These are phyloP conservation scores for Liposcelis brunnea DNA, from an alignment of 2,888 invertebrate species.

Conservation along the genomic window DNA sequence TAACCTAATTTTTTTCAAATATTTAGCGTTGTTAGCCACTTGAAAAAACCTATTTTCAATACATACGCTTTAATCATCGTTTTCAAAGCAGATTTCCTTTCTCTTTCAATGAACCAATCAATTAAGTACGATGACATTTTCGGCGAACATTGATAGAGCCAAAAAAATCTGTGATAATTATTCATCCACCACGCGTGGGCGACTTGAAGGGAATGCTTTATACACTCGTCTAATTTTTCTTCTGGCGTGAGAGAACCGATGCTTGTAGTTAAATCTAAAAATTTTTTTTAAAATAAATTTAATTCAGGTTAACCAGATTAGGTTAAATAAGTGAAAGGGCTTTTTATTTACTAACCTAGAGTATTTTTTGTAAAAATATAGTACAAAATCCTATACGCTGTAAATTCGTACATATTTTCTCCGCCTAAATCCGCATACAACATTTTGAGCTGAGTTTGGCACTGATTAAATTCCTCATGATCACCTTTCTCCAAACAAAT, in stretches of 20 bases:
- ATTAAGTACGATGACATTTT: conserved; percentile 92
- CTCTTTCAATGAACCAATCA: conserved; percentile 95
- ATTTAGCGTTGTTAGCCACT: too few relatives aligned
- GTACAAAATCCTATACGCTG: conserved; percentile 90
- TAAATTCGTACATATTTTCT: conserved; percentile 76
- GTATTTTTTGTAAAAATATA: conserved; percentile 97
- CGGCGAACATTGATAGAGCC: conserved; percentile 74
- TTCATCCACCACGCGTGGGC: conserved; percentile 85
- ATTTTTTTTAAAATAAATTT: conserved; percentile 15
- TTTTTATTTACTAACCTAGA: conserved; percentile 47
- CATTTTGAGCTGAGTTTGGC: conserved; percentile 94
- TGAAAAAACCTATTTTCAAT: conserved; percentile 21
- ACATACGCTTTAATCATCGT: conserved; percentile 95
- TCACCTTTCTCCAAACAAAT: conserved; percentile 96
- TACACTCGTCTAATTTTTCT: conserved; percentile 64
- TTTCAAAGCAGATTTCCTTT: conserved; percentile 80
- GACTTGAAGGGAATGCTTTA: conserved; percentile 72
- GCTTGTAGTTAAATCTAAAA: conserved; percentile 82
- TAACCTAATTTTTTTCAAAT: too few relatives aligned
- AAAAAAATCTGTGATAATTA: conserved; percentile 86
- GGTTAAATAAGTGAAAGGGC: conserved; percentile 10
- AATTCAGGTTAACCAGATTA: too few relatives aligned
- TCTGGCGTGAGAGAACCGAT: conserved; percentile 60
- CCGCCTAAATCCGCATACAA: conserved; percentile 69
- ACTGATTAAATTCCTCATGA: conserved; percentile 98